A percentile compares a stretch with the other conserved stretches of the same genome.
phyloP scores from a whole-genome alignment of 2,797 vertebrate species.

The Gadopsis bispinosus region DNA sequence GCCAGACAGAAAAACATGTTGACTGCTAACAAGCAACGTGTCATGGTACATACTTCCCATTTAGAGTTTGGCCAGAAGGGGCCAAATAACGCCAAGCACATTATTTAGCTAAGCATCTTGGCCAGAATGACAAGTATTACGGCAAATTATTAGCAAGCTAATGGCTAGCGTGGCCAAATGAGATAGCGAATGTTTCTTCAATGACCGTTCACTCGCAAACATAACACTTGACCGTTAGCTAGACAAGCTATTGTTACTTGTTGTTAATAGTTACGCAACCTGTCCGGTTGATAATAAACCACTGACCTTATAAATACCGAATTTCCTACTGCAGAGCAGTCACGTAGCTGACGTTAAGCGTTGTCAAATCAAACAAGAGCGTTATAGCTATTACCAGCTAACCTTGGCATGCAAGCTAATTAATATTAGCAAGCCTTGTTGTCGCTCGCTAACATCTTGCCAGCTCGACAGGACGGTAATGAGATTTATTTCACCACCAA shows the following conservation, averaged over 20 bases:
- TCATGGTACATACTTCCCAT: conserved; percentile 7
- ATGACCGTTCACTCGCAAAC: conserved; percentile 53
- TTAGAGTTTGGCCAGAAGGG: not conserved
- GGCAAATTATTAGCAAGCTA: conserved; percentile 67
- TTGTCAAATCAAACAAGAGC: conserved; percentile 74
- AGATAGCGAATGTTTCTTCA: conserved; percentile 54
- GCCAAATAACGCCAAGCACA: not conserved
- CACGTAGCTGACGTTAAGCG: conserved; percentile 68
- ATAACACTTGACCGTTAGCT: conserved; percentile 28
- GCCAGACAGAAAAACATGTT: conserved; percentile 37
- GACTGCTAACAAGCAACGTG: conserved; percentile 23
- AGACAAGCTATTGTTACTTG: not conserved
- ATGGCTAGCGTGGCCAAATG: conserved; percentile 63
- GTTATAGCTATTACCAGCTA: conserved; percentile 68
- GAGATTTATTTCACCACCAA: conserved; percentile 30
- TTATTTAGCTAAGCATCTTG: not conserved
- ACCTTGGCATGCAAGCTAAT: conserved; percentile 76
- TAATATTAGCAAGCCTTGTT: conserved; percentile 73
- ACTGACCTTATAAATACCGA: conserved; percentile 52
- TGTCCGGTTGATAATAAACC: conserved; percentile 15
- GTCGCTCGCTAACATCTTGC: conserved; percentile 57
- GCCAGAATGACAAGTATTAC: conserved; percentile 21
- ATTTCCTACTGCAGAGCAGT: conserved; percentile 49
- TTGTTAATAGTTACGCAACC: not conserved
- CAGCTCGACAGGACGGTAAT: conserved; percentile 54